Conservation (phyloP, 1,140 invertebrate genomes). For the Drosophila mauritiana region DNA sequence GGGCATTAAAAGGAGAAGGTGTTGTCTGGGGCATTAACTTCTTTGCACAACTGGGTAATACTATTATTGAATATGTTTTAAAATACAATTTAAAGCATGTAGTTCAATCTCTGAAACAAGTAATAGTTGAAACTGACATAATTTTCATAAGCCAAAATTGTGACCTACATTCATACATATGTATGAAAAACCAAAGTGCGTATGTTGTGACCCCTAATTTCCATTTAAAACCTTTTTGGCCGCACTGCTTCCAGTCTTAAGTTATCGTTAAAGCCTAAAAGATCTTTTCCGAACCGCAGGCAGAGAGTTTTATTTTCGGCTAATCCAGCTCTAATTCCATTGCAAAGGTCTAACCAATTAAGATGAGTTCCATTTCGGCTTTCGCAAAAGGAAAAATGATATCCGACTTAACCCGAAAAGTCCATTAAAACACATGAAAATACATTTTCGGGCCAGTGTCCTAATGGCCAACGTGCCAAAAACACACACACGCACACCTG, state of each 20-base stretch:
- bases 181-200: no score
- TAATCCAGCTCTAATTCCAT: conserved; percentile 32
- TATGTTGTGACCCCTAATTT: no score
- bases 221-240: no score
- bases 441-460: conserved; percentile 58
- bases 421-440: conserved; percentile 77
- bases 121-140: no score
- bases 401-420: conserved; percentile 65
- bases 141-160: no score
- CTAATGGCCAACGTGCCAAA: conserved; percentile 59
- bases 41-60: background rate
- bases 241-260: background rate
- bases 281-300: background rate
- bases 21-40: background rate
- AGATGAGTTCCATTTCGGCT: conserved; percentile 47
- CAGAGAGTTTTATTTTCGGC: conserved; percentile 20
- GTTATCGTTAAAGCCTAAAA: conserved; percentile 5
- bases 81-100: no score
- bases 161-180: no score
- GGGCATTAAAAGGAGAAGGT: background rate
- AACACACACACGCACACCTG: conserved; percentile 15
- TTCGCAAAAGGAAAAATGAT: conserved; percentile 47
- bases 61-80: no score
- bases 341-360: conserved; percentile 44
- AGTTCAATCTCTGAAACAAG: no score